These are phyloP conservation scores for Micrasema longulum DNA, from an alignment of 1,140 invertebrate species.

Conservation along the genomic window DNA sequence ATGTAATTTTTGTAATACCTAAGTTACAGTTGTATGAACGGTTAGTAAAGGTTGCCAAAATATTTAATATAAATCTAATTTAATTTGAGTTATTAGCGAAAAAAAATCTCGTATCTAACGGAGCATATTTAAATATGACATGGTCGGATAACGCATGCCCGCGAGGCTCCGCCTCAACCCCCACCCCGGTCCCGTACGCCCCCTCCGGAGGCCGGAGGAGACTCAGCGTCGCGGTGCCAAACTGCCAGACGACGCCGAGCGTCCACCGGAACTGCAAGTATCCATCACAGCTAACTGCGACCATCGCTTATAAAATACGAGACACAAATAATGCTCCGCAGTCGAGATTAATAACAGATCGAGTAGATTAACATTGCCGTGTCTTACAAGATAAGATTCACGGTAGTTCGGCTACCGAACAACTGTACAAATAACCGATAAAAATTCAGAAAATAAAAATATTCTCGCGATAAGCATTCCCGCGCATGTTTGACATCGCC, in stretches of 20 bases:
- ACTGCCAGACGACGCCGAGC: conserved; percentile 45
- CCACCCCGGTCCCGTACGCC: neutral
- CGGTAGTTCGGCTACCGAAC: conserved; percentile 19
- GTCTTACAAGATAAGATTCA: conserved; percentile 37
- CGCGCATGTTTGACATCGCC: conserved; percentile 45
- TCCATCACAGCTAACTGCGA: neutral
- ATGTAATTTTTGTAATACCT: too few relatives aligned
- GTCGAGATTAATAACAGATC: too few relatives aligned
- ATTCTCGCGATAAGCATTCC: conserved; percentile 31
- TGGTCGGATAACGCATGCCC: conserved; percentile 35
- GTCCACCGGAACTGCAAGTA: conserved; percentile 17
- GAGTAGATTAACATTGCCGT: conserved; percentile 6
- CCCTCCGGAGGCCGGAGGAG: neutral
- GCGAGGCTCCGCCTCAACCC: neutral
- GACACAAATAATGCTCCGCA: too few relatives aligned
- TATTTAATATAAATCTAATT: too few relatives aligned
- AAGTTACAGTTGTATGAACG: too few relatives aligned
- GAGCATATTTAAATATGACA: neutral
- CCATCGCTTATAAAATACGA: too few relatives aligned
- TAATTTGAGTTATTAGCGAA: too few relatives aligned
- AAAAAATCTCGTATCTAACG: neutral
- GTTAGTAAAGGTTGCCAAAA: too few relatives aligned
- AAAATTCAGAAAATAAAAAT: conserved; percentile 41
- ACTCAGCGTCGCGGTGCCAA: conserved; percentile 15
- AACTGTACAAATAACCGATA: conserved; percentile 43